phyloP scores from a whole-genome alignment of 2,113 vertebrate species.

The Delphinus delphis region DNA sequence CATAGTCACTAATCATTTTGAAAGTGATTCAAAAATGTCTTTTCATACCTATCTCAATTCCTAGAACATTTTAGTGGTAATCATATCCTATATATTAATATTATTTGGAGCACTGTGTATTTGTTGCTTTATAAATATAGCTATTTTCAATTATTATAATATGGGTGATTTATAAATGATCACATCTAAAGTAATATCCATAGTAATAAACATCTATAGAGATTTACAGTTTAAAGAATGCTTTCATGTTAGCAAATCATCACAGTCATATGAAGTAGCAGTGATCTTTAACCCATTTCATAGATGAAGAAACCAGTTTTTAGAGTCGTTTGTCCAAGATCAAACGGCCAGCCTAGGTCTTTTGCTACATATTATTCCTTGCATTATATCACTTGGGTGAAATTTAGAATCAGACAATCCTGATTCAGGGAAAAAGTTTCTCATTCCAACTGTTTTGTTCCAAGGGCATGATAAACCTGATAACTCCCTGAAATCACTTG shows the following conservation, averaged over 20 bases:
- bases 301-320: neutral
- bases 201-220: neutral
- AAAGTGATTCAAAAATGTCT: neutral
- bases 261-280: neutral
- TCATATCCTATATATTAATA: neutral
- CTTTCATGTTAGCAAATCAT: neutral
- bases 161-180: neutral
- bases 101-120: neutral
- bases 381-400: neutral
- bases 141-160: neutral
- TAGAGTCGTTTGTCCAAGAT: neutral
- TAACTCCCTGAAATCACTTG: neutral
- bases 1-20: constrained; percentile 5
- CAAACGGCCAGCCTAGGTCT: neutral
- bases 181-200: neutral
- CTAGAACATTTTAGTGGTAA: neutral
- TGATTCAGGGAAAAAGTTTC: neutral
- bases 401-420: neutral
- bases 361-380: neutral
- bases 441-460: neutral
- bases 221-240: neutral
- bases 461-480: neutral
- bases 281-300: neutral
- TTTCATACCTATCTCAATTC: neutral
- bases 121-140: neutral